These are phyloP conservation scores for Cyphomyrmex costatus DNA, from an alignment of 1,140 invertebrate genomes.

Conservation along the genomic window DNA sequence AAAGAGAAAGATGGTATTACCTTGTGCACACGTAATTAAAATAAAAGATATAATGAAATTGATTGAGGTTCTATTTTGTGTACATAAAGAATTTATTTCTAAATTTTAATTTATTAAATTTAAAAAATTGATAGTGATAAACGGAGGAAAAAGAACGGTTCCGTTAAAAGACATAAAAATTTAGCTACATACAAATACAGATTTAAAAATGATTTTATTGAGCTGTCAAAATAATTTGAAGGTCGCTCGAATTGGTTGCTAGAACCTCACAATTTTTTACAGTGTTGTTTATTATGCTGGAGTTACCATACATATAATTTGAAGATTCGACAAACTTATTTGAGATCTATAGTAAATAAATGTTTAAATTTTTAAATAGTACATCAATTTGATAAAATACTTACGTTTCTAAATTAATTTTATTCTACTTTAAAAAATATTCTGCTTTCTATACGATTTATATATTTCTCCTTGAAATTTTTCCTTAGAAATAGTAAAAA, in stretches of 20 bases:
- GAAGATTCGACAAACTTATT: too few relatives aligned
- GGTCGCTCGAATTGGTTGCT: too few relatives aligned
- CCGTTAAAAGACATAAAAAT: too few relatives aligned
- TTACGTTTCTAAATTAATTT: slow-evolving; percentile 1
- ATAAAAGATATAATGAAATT: not conserved
- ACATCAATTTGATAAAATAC: not conserved
- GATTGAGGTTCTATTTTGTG: not conserved
- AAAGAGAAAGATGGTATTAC: not conserved
- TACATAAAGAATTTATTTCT: not conserved
- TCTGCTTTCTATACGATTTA: not conserved
- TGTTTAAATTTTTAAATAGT: not conserved
- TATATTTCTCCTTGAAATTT: not conserved
- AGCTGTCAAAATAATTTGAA: too few relatives aligned
- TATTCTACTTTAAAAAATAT: not conserved
- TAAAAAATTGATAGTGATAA: not conserved
- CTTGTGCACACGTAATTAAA: not conserved
- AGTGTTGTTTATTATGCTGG: too few relatives aligned
- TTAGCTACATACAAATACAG: too few relatives aligned
- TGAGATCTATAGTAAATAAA: too few relatives aligned
- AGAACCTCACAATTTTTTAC: too few relatives aligned
- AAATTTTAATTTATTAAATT: not conserved
- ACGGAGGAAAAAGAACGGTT: too few relatives aligned
- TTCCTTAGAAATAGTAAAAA: not conserved
- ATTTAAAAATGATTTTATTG: too few relatives aligned
- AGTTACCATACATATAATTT: too few relatives aligned